Evolutionary conservation across 2,113 vertebrate species (phyloP), one percentile per base, ranked within the genome.

Genomic region (Natator depressus): DNA sequence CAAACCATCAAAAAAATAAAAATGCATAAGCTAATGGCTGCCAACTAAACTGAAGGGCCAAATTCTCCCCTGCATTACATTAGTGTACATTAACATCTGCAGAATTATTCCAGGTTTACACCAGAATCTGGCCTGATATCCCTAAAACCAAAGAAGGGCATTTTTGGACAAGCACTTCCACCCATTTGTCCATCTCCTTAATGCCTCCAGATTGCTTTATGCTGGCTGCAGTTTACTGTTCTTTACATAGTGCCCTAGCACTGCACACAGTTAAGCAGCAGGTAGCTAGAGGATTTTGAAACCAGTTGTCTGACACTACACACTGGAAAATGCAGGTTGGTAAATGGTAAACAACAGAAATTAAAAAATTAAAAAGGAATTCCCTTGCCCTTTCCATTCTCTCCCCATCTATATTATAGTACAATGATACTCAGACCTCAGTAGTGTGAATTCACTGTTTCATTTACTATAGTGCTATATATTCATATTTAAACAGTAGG

Each of bases 241-340:
- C 85, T 65, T 86, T 53, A 80, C 49, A 1, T 80, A 6, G 31
- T 9, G 19, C 25, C 88, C 11, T 53, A 88, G 24, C 27, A 84
- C 86, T 31, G 8, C 31, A 72, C 14, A 19, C 19, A 25, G n/a
- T 55, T 80, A 24, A 57, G 59, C 59, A 49, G 11, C 38, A 62
- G 72, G 31, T 72, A 31, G 62, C 31, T 24, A 16, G 31, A 42
- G 22, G 31, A 11, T 12, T 53, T 38, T 79, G 11, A 65, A 62
- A 17, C 27, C 38, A 47, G 29, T 16, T 92, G 8, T 69, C 49
- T 19, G 1, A 1, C 2, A 10, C 5, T 0, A 0, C 20, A 2
- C 2, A 4, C 57, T 14, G 42, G 14, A 76, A 49, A 69, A 4
- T 5, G 76, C 51, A 1, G 80, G 87, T 92, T 85, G 92, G 90